These are phyloP conservation scores for Hiodon alosoides DNA, from an alignment of 2,113 vertebrate genomes.

Conservation along the genomic window DNA sequence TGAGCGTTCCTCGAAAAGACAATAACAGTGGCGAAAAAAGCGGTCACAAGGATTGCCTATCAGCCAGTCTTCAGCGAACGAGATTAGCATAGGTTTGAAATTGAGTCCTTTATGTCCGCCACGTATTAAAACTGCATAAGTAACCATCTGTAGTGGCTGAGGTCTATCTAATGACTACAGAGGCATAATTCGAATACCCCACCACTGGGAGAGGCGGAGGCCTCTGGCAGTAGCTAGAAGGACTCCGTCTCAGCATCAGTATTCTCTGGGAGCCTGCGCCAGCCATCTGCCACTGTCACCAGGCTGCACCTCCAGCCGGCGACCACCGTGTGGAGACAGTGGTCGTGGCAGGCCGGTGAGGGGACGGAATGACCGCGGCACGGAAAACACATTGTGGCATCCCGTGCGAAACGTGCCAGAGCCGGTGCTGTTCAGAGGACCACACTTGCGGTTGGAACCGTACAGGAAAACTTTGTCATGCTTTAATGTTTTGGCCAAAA, in stretches of 20 bases:
- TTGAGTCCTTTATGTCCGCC: constrained; percentile 39
- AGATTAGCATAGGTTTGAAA: constrained; percentile 29
- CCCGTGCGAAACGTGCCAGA: too few relatives aligned
- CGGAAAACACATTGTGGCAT: too few relatives aligned
- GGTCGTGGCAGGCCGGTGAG: not conserved
- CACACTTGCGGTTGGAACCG: too few relatives aligned
- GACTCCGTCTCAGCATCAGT: constrained; percentile 41
- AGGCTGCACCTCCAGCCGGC: not conserved
- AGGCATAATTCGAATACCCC: constrained; percentile 39
- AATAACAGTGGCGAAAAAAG: not conserved
- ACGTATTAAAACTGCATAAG: constrained; percentile 38
- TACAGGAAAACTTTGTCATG: too few relatives aligned
- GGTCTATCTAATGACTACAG: constrained; percentile 24
- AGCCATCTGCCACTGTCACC: constrained; percentile 35
- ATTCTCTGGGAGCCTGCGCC: constrained; percentile 27
- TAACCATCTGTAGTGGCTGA: constrained; percentile 38
- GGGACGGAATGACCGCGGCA: too few relatives aligned
- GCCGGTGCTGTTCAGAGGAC: too few relatives aligned
- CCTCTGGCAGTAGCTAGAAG: constrained; percentile 18
- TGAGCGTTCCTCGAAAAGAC: not conserved
- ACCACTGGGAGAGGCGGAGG: constrained; percentile 46
- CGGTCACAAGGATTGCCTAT: too few relatives aligned
- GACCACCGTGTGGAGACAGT: not conserved
- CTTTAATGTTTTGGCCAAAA: too few relatives aligned
- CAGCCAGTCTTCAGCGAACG: constrained; percentile 7